A percentile compares a stretch with the other conserved stretches of the same genome.
Conservation (phyloP, 2,888 invertebrate genomes). For the Synanthedon formicaeformis region DNA sequence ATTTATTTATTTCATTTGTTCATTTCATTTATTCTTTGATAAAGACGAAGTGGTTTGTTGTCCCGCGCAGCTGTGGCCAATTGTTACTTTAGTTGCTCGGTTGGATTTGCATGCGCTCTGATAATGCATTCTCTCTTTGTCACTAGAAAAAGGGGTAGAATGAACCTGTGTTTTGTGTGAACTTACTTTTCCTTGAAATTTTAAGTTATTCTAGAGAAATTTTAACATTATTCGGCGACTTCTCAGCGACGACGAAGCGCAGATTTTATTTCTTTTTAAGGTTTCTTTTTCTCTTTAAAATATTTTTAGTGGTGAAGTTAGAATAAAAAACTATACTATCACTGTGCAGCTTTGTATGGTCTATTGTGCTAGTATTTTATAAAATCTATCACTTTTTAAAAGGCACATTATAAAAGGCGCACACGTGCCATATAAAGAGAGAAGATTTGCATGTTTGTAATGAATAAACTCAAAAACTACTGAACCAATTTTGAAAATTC, state of each 20-base stretch:
- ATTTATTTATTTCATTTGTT: conserved; percentile 28
- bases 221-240: conserved; percentile 1
- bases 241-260: not conserved
- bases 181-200: conserved; percentile 8
- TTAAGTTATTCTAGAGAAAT: conserved; percentile 7
- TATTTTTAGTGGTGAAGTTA: too few species aligned
- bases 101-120: conserved; percentile 32
- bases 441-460: too few species aligned
- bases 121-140: conserved; percentile 42
- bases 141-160: conserved; percentile 7
- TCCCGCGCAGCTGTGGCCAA: conserved; percentile 48
- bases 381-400: too few species aligned
- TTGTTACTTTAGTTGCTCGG: conserved; percentile 40
- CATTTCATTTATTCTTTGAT: conserved; percentile 34
- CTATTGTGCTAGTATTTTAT: too few species aligned
- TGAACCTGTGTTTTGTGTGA: not conserved
- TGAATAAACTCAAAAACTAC: too few species aligned
- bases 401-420: too few species aligned
- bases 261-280: not conserved
- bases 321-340: too few species aligned
- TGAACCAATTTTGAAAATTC: too few species aligned
- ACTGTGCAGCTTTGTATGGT: too few species aligned
- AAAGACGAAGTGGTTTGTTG: conserved; percentile 33
- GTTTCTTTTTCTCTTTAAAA: too few species aligned
- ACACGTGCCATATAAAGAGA: too few species aligned